Percentiles rank a stretch among this genome's conserved stretches.
Evolutionary conservation across 2,113 vertebrate genomes (phyloP).

Genomic region (Cheilinus undulatus): DNA sequence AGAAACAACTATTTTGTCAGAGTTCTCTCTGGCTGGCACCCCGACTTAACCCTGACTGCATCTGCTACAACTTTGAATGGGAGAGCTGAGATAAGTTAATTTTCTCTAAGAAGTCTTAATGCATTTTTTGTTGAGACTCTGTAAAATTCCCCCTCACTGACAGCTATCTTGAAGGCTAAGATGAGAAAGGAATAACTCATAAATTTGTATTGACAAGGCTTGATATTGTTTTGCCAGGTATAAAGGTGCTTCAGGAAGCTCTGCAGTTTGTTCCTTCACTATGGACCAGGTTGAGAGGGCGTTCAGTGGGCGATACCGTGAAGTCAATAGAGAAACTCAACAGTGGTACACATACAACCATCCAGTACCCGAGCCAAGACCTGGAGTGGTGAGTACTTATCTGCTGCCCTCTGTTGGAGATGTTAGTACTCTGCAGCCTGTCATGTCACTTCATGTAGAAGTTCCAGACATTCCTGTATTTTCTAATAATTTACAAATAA

Average conservation of each 20-base stretch:
- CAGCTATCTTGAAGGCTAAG: not conserved
- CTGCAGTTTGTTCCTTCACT: conserved; percentile 93
- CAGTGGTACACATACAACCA: conserved; percentile 96
- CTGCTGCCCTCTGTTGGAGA: conserved; percentile 65
- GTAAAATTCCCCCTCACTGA: not conserved
- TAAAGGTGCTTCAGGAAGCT: conserved; percentile 88
- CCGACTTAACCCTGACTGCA: no score
- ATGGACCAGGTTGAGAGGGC: conserved; percentile 90
- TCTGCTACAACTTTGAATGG: no score
- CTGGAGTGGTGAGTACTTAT: conserved; percentile 86
- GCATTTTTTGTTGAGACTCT: not conserved
- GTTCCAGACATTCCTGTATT: not conserved
- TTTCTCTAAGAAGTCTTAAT: no score
- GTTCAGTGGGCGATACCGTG: conserved; percentile 91
- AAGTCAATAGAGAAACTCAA: conserved; percentile 94
- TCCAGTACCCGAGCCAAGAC: conserved; percentile 88
- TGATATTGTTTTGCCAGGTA: conserved; percentile 81
- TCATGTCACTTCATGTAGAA: conserved; percentile 22
- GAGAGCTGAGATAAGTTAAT: no score
- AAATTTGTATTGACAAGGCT: not conserved
- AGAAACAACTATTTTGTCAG: no score
- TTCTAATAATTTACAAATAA: not conserved
- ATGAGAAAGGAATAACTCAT: not conserved
- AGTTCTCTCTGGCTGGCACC: no score
- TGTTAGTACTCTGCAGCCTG: conserved; percentile 51